These are phyloP conservation scores for Piaya cayana DNA, from an alignment of 2,113 vertebrate genomes.

Conservation along the genomic window DNA sequence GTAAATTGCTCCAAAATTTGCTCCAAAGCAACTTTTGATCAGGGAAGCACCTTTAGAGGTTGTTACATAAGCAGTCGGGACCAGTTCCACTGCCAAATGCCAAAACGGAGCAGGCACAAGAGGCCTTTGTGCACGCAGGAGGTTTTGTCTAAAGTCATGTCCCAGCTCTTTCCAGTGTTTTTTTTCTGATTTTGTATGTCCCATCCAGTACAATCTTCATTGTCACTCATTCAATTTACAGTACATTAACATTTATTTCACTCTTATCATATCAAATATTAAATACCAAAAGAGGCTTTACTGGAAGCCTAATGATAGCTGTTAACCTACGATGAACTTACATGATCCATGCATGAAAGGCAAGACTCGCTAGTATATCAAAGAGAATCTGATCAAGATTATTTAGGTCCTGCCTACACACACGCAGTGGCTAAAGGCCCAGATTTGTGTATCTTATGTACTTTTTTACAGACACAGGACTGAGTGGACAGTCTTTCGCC, in stretches of 20 bases:
- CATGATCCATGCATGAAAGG: slow-evolving; percentile 16
- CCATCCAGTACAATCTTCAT: neutral
- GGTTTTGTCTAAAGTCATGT: neutral
- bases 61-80: neutral
- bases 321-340: neutral
- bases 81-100: neutral
- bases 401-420: neutral
- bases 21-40: neutral
- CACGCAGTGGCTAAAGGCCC: neutral
- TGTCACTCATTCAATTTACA: neutral
- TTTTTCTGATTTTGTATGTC: neutral
- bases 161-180: neutral
- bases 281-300: neutral
- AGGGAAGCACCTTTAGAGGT: neutral
- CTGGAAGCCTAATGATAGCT: neutral
- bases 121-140: neutral
- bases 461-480: neutral
- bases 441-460: neutral
- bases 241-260: neutral
- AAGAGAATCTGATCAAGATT: slow-evolving; percentile 16
- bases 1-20: too few relatives aligned
- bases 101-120: neutral
- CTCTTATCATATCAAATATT: neutral
- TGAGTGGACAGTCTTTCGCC: too few relatives aligned
- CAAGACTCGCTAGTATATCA: slow-evolving; percentile 21